Percentiles rank a stretch among this genome's conserved stretches.
phyloP scores from a whole-genome alignment of 2,797 vertebrate species.

The Philypnodon macrostomus region DNA sequence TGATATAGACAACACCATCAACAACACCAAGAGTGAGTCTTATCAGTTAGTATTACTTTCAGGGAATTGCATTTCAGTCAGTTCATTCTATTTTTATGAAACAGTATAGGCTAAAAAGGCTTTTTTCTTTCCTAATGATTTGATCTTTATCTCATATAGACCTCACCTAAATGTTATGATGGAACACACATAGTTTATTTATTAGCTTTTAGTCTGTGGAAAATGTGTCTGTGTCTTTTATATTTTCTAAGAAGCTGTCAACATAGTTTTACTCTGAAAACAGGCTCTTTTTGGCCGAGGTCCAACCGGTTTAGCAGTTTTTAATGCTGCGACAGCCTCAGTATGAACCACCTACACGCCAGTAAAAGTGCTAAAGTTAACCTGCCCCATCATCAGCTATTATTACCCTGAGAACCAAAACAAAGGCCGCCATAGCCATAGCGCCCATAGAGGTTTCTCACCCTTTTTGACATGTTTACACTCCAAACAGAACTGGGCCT shows the following conservation, averaged over 20 bases:
- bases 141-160: slow-evolving; percentile 21
- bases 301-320: slow-evolving; percentile 17
- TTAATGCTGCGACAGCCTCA: not conserved
- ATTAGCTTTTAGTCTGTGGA: slow-evolving; percentile 17
- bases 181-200: slow-evolving; percentile 17
- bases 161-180: slow-evolving; percentile 4
- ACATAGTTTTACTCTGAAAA: slow-evolving; percentile 7
- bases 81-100: slow-evolving; percentile 21
- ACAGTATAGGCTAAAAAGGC: slow-evolving; percentile 26
- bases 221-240: slow-evolving; percentile 11
- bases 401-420: slow-evolving; percentile 73
- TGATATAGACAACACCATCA: slow-evolving; percentile 18
- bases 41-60: slow-evolving; percentile 55
- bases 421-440: slow-evolving; percentile 31
- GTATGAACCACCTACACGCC: slow-evolving; percentile 43
- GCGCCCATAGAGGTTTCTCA: slow-evolving; percentile 59
- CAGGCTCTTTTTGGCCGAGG: not conserved
- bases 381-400: slow-evolving; percentile 54
- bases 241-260: slow-evolving; percentile 12
- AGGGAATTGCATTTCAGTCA: slow-evolving; percentile 17
- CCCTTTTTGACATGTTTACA: slow-evolving; percentile 75
- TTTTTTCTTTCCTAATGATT: slow-evolving; percentile 21
- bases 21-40: slow-evolving; percentile 24
- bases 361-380: slow-evolving; percentile 27
- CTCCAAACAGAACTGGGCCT: slow-evolving; percentile 67